A percentile compares a stretch with the other conserved stretches of the same genome.
These are phyloP conservation scores for Calidris pygmaea DNA, from an alignment of 2,113 vertebrate species.

Conservation along the genomic window DNA sequence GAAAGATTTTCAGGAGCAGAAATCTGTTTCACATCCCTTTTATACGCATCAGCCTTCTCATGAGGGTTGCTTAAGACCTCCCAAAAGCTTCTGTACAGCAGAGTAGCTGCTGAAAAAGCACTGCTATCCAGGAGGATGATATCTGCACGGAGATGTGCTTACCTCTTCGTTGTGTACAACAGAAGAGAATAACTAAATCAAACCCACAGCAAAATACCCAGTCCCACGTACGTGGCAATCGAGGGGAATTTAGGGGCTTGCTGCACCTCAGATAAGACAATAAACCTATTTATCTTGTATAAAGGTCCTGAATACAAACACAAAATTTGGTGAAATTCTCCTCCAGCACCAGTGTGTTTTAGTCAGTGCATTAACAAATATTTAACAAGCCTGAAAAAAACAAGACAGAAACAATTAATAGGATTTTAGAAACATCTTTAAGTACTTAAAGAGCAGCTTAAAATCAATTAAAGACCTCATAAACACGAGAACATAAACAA, in stretches of 20 bases:
- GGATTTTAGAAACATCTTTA: background rate
- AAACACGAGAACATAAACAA: slow-evolving; percentile 37
- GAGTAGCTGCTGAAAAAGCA: background rate
- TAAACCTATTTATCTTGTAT: background rate
- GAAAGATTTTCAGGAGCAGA: background rate
- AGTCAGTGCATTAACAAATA: background rate
- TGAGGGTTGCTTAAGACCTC: background rate
- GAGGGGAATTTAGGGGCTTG: background rate
- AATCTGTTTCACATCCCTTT: slow-evolving; percentile 1
- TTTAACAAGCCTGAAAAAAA: background rate
- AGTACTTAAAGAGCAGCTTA: slow-evolving; percentile 51
- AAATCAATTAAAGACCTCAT: slow-evolving; percentile 41
- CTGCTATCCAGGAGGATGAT: background rate
- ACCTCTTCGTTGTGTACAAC: background rate
- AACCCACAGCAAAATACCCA: background rate
- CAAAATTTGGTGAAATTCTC: background rate
- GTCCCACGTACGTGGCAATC: rapidly evolving
- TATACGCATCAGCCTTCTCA: background rate
- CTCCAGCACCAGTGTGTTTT: background rate
- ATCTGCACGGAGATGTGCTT: background rate
- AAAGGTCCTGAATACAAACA: background rate
- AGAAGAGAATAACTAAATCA: background rate
- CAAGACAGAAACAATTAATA: slow-evolving; percentile 8
- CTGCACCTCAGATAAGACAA: background rate
- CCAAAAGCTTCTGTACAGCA: background rate